These are phyloP conservation scores for Antitype chi DNA, from an alignment of 2,888 invertebrate species.

Conservation along the genomic window DNA sequence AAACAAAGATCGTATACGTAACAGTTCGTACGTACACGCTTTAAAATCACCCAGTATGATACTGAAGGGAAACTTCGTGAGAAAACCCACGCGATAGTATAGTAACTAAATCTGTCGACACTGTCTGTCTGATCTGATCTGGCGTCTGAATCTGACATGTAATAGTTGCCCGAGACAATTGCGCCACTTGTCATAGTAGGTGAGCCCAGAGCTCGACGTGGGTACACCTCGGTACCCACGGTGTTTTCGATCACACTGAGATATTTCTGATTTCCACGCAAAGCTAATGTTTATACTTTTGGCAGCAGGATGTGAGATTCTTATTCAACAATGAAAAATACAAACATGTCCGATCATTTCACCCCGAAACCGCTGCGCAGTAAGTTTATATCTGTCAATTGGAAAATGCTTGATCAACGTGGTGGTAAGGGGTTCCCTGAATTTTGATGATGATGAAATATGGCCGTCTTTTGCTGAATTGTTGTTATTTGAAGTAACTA, in stretches of 20 bases:
- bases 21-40: conserved; percentile 10
- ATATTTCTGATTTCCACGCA: conserved; percentile 32
- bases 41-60: conserved; percentile 31
- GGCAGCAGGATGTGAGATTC: conserved; percentile 32
- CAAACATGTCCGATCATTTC: conserved; percentile 15
- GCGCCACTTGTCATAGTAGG: conserved; percentile 31
- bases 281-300: conserved; percentile 38
- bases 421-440: neutral
- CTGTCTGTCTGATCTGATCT: too few species aligned
- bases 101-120: too few species aligned
- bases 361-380: neutral
- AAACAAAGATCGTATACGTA: conserved; percentile 12
- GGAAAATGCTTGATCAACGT: neutral
- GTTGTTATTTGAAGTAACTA: neutral
- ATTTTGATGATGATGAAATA: neutral
- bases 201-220: conserved; percentile 24
- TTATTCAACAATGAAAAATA: conserved; percentile 32
- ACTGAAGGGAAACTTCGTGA: conserved; percentile 47
- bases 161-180: conserved; percentile 25
- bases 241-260: conserved; percentile 22
- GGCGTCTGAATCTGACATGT: conserved; percentile 37
- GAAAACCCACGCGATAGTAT: conserved; percentile 50
- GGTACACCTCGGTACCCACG: conserved; percentile 29
- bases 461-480: neutral
- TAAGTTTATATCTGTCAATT: conserved; percentile 1